Evolutionary conservation across 2,888 invertebrate genomes (phyloP), one percentile per base, ranked within the genome.

Genomic region (Cerceris rybyensis): DNA sequence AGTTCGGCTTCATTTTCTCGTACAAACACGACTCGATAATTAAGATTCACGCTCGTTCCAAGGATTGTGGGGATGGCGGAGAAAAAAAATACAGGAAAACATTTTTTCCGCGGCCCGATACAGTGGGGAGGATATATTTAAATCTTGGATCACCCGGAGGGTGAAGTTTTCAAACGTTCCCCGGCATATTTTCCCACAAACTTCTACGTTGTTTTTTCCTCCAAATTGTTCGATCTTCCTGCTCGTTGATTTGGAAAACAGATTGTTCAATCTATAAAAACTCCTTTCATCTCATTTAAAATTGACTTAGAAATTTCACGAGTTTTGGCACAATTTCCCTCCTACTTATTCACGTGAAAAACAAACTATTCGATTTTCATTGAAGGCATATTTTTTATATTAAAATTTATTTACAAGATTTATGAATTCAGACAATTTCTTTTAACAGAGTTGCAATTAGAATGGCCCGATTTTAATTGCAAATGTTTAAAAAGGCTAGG

Each of bases 101-200:
- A 63, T 46, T 28, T 39, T 73, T 73, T 67, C 52, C 11, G 46
- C 43, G 17, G 9, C 13, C 43, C 11, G 43, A 14, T 41, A 54
- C 39, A 16, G 16, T n/a, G 2, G 46, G 59, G 28, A n/a, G n/a
- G n/a, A 14, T 72, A 71, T 72, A 75, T 75, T 75, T 72, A 75
- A 72, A 60, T 55, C 6, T 0, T 61, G 17, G 1, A 2, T 5
- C 13, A 41, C 41, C 41, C 58, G 17, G 7, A 4, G 9, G 16
- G 28, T 16, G 8, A n/a, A 49, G 43, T 65, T 49, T 49, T 61
- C 41, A 2, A 72, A 41, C n/a, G 16, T 43, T 28, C 41, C 55
- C n/a, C n/a, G 14, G 14, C 1, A 13, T 4, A 11, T 55, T 14
- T 49, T 57, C 16, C 55, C 39, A 39, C n/a, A 11, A n/a, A 13